These are phyloP conservation scores for Merodon equestris DNA, from an alignment of 2,888 invertebrate species.

Conservation along the genomic window DNA sequence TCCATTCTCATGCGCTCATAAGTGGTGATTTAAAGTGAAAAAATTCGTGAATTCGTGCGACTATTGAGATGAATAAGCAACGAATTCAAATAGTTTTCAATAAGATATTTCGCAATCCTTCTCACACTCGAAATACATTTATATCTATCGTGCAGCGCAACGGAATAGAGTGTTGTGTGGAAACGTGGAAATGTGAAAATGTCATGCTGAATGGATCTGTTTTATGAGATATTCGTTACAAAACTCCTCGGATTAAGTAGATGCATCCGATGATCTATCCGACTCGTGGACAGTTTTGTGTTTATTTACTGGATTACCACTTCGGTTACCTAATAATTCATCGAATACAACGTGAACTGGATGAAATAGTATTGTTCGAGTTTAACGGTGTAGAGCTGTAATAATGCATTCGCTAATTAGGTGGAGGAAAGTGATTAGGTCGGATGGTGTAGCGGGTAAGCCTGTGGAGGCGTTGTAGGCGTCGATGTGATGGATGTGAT, in stretches of 20 bases:
- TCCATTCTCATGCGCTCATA: no score
- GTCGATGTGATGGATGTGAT: slow-evolving; percentile 35
- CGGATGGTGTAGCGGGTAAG: slow-evolving; percentile 10
- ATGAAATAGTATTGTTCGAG: neutral
- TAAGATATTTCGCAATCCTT: no score
- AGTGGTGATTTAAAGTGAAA: neutral
- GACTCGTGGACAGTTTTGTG: no score
- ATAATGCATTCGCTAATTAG: slow-evolving; percentile 36
- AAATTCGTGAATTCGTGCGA: slow-evolving; percentile 7
- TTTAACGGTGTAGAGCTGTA: neutral
- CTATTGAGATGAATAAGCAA: slow-evolving; percentile 2
- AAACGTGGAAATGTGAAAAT: slow-evolving; percentile 27
- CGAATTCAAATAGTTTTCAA: no score
- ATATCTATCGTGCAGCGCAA: no score
- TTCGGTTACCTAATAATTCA: no score
- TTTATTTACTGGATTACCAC: no score
- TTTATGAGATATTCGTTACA: slow-evolving; percentile 37
- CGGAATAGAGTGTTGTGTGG: no score
- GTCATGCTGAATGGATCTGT: slow-evolving; percentile 28
- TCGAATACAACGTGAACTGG: neutral
- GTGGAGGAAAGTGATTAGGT: slow-evolving; percentile 26
- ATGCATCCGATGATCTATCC: slow-evolving; percentile 22
- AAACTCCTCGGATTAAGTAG: no score
- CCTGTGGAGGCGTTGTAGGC: slow-evolving; percentile 7
- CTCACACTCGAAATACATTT: no score